Conservation (phyloP, 1,140 invertebrate genomes). For the Coboldia fuscipes region DNA sequence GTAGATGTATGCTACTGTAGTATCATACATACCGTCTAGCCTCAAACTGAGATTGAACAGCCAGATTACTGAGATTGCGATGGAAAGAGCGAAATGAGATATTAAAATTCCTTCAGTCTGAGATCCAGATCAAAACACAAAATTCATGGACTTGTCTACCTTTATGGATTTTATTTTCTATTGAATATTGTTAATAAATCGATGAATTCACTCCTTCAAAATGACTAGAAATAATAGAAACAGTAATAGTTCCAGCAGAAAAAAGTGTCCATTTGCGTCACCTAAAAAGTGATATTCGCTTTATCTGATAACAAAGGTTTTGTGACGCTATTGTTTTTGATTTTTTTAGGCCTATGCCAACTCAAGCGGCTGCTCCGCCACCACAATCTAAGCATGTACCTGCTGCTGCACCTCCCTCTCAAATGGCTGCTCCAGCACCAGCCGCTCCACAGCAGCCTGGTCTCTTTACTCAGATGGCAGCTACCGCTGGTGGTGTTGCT, state of each 20-base stretch:
- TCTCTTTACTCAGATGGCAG: slow-evolving; percentile 52
- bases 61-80: too few species aligned
- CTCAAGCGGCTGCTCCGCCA: slow-evolving; percentile 7
- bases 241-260: background rate
- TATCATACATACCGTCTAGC: too few species aligned
- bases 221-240: background rate
- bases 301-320: background rate
- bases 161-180: too few species aligned
- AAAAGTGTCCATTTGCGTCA: background rate
- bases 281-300: too few species aligned
- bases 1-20: too few species aligned
- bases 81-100: too few species aligned
- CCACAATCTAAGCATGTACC: slow-evolving; percentile 15
- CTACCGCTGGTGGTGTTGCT: slow-evolving; percentile 75
- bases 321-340: background rate
- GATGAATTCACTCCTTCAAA: background rate
- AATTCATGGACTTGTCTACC: too few species aligned
- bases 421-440: slow-evolving; percentile 14
- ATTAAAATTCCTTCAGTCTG: too few species aligned
- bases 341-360: slow-evolving; percentile 6
- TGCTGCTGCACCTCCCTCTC: slow-evolving; percentile 13
- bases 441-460: slow-evolving; percentile 11
- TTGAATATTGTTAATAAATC: background rate
- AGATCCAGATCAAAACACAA: too few species aligned
- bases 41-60: too few species aligned